A percentile compares a stretch with the other conserved stretches of the same genome.
These are phyloP conservation scores for Mormyrops boulengeri DNA, from an alignment of 2,797 vertebrate species.

Conservation along the genomic window DNA sequence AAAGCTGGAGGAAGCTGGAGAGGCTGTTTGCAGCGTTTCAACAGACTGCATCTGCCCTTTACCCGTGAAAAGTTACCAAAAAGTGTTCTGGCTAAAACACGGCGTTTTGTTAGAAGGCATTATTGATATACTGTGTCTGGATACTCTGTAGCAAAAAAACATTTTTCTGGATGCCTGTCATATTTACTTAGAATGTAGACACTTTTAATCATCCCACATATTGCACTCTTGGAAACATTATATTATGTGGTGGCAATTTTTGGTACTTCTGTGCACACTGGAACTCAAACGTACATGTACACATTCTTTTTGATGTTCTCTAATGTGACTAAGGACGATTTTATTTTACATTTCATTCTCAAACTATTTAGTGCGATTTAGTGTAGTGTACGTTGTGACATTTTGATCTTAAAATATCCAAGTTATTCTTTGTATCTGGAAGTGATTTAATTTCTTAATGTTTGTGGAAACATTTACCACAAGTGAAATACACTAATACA, in stretches of 20 bases:
- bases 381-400: background rate
- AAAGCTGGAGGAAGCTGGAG: background rate
- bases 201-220: conserved; percentile 21
- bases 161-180: background rate
- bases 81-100: background rate
- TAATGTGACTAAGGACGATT: background rate
- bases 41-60: background rate
- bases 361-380: conserved; percentile 23
- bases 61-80: background rate
- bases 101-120: background rate
- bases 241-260: background rate
- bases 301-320: background rate
- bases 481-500: background rate
- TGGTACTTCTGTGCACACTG: conserved; percentile 3
- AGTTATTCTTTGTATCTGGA: background rate
- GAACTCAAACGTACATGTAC: background rate
- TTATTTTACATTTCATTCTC: background rate
- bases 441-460: background rate
- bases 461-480: background rate
- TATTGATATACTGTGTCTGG: background rate
- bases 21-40: background rate
- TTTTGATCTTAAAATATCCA: conserved; percentile 1
- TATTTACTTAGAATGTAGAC: background rate
- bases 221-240: conserved; percentile 7
- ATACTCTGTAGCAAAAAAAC: background rate